Percentiles rank a stretch among this genome's conserved stretches.
Conservation (phyloP, 2,113 vertebrate genomes). For the Heterocephalus glaber region DNA sequence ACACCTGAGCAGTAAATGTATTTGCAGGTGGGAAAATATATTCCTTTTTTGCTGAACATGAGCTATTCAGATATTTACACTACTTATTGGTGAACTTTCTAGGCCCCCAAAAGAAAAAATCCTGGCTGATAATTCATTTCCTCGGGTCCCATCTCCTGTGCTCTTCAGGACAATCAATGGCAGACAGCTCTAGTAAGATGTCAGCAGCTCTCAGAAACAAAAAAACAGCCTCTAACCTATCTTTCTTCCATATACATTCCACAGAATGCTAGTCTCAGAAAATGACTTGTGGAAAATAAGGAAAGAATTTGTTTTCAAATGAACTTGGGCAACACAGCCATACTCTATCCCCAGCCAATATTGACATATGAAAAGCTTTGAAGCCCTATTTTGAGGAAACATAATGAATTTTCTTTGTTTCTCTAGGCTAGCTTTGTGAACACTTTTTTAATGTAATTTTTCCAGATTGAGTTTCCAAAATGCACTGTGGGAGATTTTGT, state of each 20-base stretch:
- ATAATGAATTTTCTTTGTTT: neutral
- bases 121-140: neutral
- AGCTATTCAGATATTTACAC: neutral
- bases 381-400: neutral
- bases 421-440: neutral
- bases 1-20: slow-evolving; percentile 5
- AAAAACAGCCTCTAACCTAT: neutral
- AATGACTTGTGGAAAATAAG: neutral
- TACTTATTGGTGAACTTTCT: neutral
- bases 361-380: neutral
- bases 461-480: neutral
- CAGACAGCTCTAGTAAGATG: neutral
- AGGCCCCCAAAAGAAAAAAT: neutral
- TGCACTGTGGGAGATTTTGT: neutral
- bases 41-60: neutral
- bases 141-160: neutral
- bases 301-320: neutral
- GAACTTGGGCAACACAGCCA: neutral
- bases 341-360: neutral
- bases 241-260: neutral
- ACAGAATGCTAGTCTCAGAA: neutral
- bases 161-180: neutral
- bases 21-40: neutral
- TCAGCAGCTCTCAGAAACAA: neutral
- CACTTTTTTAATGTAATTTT: neutral